Conservation (phyloP, 1,140 invertebrate species). For the Macrosteles quadrilineatus region DNA sequence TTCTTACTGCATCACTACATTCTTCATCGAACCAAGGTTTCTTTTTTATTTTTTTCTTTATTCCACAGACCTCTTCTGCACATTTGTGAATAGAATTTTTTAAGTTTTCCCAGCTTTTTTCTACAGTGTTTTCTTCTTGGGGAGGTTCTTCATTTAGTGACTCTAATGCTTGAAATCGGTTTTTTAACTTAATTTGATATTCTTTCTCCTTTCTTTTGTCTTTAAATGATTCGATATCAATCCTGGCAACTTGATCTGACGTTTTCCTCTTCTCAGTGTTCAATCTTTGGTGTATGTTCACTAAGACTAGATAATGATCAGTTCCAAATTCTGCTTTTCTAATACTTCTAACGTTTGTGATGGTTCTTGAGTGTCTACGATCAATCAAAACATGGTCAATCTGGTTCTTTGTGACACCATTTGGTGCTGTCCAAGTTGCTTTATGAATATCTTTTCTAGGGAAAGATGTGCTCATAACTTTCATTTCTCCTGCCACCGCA, state of each 20-base stretch:
- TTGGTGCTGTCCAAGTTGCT: slow-evolving; percentile 35
- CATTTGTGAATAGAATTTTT: slow-evolving; percentile 3
- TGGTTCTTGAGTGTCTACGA: slow-evolving; percentile 5
- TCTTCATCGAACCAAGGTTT: slow-evolving; percentile 37
- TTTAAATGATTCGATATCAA: slow-evolving; percentile 12
- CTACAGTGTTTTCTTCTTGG: background rate
- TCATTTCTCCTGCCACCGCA: slow-evolving; percentile 35
- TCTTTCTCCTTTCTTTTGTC: background rate
- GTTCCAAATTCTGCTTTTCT: slow-evolving; percentile 36
- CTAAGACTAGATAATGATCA: slow-evolving; percentile 34
- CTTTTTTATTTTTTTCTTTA: slow-evolving; percentile 21
- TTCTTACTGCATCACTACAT: too few relatives aligned
- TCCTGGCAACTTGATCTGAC: background rate
- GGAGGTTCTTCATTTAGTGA: too few relatives aligned
- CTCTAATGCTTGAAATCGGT: background rate
- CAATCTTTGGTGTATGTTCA: slow-evolving; percentile 29
- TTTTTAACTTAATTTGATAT: slow-evolving; percentile 1
- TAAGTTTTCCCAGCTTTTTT: slow-evolving; percentile 21
- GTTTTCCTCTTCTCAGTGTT: slow-evolving; percentile 5
- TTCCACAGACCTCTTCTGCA: slow-evolving; percentile 9
- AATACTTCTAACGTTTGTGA: slow-evolving; percentile 29
- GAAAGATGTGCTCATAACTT: slow-evolving; percentile 36
- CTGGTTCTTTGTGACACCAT: slow-evolving; percentile 35
- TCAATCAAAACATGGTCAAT: slow-evolving; percentile 39
- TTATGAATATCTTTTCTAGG: slow-evolving; percentile 39